phyloP scores from a whole-genome alignment of 1,140 invertebrate species.

The Camponotus pennsylvanicus region DNA sequence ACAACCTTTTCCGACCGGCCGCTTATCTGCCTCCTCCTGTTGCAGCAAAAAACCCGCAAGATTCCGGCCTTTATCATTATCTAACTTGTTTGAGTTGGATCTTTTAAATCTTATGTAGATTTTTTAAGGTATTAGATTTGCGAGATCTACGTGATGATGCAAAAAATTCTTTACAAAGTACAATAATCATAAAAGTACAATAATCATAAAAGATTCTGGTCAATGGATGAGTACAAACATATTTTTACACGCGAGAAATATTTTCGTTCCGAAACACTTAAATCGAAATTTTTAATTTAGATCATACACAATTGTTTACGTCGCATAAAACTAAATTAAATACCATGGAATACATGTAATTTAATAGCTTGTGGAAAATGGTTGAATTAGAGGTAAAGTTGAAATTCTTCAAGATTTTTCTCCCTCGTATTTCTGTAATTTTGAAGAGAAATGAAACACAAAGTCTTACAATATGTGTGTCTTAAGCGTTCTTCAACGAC shows the following conservation, averaged over 20 bases:
- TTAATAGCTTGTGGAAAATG: neutral
- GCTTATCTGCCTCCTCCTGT: conserved; percentile 9
- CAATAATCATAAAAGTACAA: neutral
- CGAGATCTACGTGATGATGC: neutral
- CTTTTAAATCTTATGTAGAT: neutral
- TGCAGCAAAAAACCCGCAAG: neutral
- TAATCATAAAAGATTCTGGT: neutral
- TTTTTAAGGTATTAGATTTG: neutral
- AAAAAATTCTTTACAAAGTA: neutral
- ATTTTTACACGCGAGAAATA: neutral
- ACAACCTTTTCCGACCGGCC: conserved; percentile 40
- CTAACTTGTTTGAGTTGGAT: neutral
- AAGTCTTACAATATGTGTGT: neutral
- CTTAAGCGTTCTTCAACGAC: neutral
- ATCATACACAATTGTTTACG: neutral
- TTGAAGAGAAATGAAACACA: neutral
- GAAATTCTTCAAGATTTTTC: conserved; percentile 16
- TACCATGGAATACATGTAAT: neutral
- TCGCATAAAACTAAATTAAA: conserved; percentile 11
- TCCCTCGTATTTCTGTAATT: neutral
- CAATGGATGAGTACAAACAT: neutral
- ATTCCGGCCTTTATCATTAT: conserved; percentile 15
- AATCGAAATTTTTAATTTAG: neutral
- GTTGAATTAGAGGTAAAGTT: neutral
- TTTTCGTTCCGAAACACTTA: neutral